Conservation (phyloP, 2,113 vertebrate species). For the Pteruthius melanotis region DNA sequence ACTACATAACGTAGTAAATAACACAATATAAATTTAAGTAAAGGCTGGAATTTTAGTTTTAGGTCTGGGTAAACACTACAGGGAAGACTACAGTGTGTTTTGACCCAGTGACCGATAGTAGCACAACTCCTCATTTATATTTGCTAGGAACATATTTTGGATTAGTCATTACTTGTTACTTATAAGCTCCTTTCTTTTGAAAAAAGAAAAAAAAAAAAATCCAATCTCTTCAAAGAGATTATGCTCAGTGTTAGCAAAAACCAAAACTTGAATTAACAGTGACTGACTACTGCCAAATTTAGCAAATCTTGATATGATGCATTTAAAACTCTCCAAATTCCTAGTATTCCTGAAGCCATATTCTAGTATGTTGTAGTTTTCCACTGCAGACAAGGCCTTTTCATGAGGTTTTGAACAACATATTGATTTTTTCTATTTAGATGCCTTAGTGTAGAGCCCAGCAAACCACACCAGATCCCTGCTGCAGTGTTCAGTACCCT, state of each 20-base stretch:
- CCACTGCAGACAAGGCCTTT: neutral
- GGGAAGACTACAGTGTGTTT: neutral
- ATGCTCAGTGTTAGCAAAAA: neutral
- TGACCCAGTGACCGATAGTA: neutral
- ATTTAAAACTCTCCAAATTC: neutral
- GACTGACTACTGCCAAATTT: neutral
- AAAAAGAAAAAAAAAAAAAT: neutral
- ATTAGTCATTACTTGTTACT: neutral
- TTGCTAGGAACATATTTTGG: neutral
- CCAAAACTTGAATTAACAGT: neutral
- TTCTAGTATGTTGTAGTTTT: neutral
- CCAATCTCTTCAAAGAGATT: neutral
- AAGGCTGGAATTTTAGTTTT: neutral
- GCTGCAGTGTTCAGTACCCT: neutral
- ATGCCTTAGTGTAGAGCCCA: neutral
- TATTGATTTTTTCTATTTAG: neutral
- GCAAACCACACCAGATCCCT: neutral
- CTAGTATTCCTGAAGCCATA: neutral
- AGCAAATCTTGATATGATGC: neutral
- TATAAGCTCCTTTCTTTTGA: neutral
- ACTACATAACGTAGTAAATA: neutral
- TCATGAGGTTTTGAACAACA: neutral
- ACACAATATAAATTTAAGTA: neutral
- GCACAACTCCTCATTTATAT: neutral
- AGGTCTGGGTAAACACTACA: neutral